A percentile compares a stretch with the other conserved stretches of the same genome.
Conservation (phyloP, 1,140 invertebrate genomes). For the Himalopsyche phryganea region DNA sequence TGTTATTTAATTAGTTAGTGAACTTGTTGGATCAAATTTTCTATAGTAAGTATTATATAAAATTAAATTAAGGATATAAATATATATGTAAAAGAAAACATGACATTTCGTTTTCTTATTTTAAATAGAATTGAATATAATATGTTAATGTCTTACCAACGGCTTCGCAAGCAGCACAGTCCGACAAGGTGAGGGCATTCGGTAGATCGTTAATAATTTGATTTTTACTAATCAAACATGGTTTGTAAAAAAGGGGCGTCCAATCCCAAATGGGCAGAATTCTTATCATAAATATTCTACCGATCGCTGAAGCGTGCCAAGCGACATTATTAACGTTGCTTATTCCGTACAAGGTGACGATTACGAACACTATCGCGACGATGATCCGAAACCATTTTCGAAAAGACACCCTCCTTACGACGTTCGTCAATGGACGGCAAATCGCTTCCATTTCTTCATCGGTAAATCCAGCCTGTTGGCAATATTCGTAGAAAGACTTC, state of each 20-base stretch:
- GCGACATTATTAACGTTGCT: constrained; percentile 42
- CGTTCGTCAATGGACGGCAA: constrained; percentile 59
- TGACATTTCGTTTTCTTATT: no score
- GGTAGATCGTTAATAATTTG: constrained; percentile 38
- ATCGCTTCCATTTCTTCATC: constrained; percentile 66
- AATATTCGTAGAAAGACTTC: constrained; percentile 60
- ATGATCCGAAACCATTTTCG: constrained; percentile 47
- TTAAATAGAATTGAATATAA: no score
- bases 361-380: constrained; percentile 41
- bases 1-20: no score
- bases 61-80: no score
- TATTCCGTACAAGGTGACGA: constrained; percentile 46
- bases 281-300: constrained; percentile 63
- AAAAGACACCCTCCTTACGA: constrained; percentile 58
- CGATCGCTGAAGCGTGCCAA: constrained; percentile 59
- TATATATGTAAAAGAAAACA: no score
- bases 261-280: constrained; percentile 75
- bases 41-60: no score
- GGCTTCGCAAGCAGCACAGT: constrained; percentile 50
- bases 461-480: constrained; percentile 64
- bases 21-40: no score
- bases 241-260: constrained; percentile 71
- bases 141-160: constrained; percentile 51
- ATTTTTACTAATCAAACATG: constrained; percentile 65
- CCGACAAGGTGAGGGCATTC: constrained; percentile 36